Conservation (phyloP, 2,113 vertebrate species). For the Otus sunia region DNA sequence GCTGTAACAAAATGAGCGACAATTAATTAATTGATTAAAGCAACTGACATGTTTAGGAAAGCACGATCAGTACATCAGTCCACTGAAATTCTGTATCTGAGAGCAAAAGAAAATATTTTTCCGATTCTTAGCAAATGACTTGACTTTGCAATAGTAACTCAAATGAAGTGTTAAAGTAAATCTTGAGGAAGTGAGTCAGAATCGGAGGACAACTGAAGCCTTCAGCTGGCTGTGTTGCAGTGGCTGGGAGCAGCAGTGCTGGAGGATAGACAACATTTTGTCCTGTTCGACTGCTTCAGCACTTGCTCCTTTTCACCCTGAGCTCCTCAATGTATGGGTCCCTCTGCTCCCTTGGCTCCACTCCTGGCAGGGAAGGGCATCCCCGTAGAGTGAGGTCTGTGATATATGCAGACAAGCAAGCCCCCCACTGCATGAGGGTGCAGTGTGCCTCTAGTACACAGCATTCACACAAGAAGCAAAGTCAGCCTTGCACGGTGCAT, state of each 20-base stretch:
- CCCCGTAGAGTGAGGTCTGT: not conserved
- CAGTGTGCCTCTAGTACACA: rapidly evolving
- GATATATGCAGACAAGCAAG: not conserved
- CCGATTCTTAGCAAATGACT: not conserved
- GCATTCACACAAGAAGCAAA: not conserved
- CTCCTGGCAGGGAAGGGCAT: not conserved
- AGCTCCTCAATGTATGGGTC: not conserved
- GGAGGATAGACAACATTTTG: not conserved
- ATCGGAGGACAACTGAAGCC: not conserved
- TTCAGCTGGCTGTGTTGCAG: not conserved
- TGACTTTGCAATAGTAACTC: not conserved
- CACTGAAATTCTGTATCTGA: not conserved
- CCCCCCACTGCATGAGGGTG: not conserved
- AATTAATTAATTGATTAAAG: not conserved
- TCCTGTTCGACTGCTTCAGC: not conserved
- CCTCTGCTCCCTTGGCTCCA: rapidly evolving
- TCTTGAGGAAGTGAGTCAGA: not conserved
- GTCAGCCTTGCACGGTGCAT: not conserved
- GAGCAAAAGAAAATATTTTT: not conserved
- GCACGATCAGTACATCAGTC: not conserved
- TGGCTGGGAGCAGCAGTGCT: not conserved
- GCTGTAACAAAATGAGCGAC: not conserved
- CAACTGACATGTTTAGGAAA: not conserved
- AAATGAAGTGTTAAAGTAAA: not conserved
- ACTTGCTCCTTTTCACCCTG: not conserved